phyloP scores from a whole-genome alignment of 2,113 vertebrate species.

The Tragelaphus imberbis region DNA sequence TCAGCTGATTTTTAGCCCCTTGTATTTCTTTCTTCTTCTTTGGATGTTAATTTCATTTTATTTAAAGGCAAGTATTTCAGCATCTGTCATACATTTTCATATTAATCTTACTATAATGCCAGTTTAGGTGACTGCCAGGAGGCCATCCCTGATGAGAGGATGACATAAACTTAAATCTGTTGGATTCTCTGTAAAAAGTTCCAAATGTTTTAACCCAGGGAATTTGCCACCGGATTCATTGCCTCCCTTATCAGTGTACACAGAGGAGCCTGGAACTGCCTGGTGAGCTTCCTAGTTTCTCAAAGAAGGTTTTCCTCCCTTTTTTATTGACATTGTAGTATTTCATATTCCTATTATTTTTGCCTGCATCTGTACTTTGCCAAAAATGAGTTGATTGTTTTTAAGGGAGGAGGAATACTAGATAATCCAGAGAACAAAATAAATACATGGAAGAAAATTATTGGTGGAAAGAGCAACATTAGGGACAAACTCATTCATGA shows the following conservation, averaged over 20 bases:
- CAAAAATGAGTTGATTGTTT: neutral
- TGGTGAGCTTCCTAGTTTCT: neutral
- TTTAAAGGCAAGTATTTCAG: neutral
- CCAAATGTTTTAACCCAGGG: neutral
- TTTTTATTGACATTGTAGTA: neutral
- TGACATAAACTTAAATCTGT: neutral
- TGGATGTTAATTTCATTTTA: neutral
- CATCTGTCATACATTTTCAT: neutral
- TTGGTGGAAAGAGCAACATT: neutral
- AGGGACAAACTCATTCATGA: neutral
- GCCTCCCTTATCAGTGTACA: neutral
- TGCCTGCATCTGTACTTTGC: neutral
- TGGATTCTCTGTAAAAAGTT: neutral
- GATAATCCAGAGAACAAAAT: neutral
- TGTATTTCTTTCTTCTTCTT: neutral
- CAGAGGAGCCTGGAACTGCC: neutral
- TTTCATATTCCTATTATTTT: conserved; percentile 24
- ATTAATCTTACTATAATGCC: neutral
- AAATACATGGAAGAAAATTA: neutral
- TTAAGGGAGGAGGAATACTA: neutral
- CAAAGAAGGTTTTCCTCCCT: neutral
- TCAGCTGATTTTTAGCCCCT: neutral
- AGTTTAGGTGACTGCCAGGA: neutral
- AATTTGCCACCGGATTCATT: neutral
- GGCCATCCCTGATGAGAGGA: neutral